A percentile compares a stretch with the other conserved stretches of the same genome.
phyloP scores from a whole-genome alignment of 2,888 invertebrate species.

The Diachrysia chrysitis region DNA sequence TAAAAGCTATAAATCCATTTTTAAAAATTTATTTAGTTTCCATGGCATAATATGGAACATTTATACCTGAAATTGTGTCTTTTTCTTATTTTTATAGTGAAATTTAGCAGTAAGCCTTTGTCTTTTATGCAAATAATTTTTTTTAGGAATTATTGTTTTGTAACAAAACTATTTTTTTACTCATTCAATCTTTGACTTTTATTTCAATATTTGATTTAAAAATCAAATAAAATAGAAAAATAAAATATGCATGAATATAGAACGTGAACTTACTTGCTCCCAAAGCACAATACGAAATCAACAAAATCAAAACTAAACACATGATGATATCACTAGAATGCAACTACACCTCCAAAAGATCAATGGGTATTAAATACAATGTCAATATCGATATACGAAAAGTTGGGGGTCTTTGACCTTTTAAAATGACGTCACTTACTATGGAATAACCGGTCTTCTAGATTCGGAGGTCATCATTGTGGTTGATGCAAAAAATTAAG shows the following conservation, averaged over 20 bases:
- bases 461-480: background rate
- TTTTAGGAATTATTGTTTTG: too few species aligned
- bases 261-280: background rate
- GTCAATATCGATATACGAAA: background rate
- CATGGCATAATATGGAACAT: too few species aligned
- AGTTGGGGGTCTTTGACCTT: background rate
- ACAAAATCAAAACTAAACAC: background rate
- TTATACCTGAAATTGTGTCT: too few species aligned
- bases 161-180: too few species aligned
- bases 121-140: too few species aligned
- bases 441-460: background rate
- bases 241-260: background rate
- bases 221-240: too few species aligned
- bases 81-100: too few species aligned
- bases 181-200: too few species aligned
- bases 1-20: too few species aligned
- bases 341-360: background rate
- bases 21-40: too few species aligned
- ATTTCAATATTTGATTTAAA: too few species aligned
- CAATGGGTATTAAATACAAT: constrained; percentile 4
- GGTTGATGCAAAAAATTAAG: background rate
- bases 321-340: background rate
- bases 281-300: background rate
- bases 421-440: background rate
- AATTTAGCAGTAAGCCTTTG: too few species aligned